A percentile compares a stretch with the other conserved stretches of the same genome.
Evolutionary conservation across 1,140 invertebrate genomes (phyloP).

Genomic region (Forficula auricularia): DNA sequence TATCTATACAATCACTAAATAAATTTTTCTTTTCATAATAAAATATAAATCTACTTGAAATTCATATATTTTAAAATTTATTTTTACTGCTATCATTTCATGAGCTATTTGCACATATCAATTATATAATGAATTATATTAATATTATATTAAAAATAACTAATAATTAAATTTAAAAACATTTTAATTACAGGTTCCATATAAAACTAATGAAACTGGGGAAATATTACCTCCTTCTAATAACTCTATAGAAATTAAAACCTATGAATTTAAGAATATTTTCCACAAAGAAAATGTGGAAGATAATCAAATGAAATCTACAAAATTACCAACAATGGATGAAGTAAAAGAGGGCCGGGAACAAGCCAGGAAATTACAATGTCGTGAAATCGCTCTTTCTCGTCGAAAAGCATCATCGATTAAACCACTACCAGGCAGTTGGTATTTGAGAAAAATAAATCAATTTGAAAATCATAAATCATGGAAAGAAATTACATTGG

Average conservation of each 20-base stretch:
- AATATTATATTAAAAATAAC: too few relatives aligned
- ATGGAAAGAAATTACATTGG: conserved; percentile 17
- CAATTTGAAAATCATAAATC: conserved; percentile 17
- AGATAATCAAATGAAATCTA: not conserved
- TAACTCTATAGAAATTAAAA: not conserved
- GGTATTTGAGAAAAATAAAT: conserved; percentile 16
- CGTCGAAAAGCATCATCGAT: conserved; percentile 19
- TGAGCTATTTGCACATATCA: too few relatives aligned
- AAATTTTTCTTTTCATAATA: too few relatives aligned
- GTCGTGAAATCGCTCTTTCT: conserved; percentile 21
- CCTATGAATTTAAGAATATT: not conserved
- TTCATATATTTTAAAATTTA: too few relatives aligned
- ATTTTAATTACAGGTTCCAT: too few relatives aligned
- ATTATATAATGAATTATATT: too few relatives aligned
- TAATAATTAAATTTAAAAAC: too few relatives aligned
- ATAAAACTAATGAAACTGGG: not conserved
- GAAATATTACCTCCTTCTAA: not conserved
- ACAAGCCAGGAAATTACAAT: not conserved
- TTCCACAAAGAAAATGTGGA: not conserved
- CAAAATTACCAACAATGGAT: not conserved
- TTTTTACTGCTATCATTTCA: too few relatives aligned
- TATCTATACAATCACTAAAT: too few relatives aligned
- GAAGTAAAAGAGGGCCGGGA: not conserved
- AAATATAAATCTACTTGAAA: too few relatives aligned
- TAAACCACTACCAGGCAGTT: conserved; percentile 17